Percentiles rank a stretch among this genome's conserved stretches.
These are phyloP conservation scores for Oxytorus armatus DNA, from an alignment of 2,888 invertebrate species.

Conservation along the genomic window DNA sequence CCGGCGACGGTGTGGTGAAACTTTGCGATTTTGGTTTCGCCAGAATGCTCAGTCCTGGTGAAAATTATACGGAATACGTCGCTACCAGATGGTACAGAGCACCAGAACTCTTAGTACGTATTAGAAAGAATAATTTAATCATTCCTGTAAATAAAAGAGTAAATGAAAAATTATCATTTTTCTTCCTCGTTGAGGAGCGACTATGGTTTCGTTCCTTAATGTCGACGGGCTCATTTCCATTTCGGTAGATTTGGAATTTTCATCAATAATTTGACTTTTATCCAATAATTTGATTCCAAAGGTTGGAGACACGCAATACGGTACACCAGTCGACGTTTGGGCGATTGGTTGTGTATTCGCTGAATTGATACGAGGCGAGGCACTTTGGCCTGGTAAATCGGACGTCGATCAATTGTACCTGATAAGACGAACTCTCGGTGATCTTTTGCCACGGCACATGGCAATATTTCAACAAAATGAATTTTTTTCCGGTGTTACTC, in stretches of 20 bases:
- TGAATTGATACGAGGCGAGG: slow-evolving; percentile 94
- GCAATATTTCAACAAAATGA: slow-evolving; percentile 98
- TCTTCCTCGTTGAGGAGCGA: too few relatives aligned
- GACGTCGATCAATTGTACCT: slow-evolving; percentile 99
- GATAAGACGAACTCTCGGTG: slow-evolving; percentile 97
- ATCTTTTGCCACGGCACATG: slow-evolving; percentile 96
- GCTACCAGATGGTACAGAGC: slow-evolving; percentile 99
- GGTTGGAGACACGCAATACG: slow-evolving; percentile 98
- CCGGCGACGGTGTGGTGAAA: slow-evolving; percentile 96
- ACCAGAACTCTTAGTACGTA: slow-evolving; percentile 92
- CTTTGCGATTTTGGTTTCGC: slow-evolving; percentile 99
- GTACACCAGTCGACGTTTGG: slow-evolving; percentile 98
- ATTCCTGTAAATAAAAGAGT: too few relatives aligned
- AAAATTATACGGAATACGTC: slow-evolving; percentile 99
- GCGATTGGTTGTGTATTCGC: slow-evolving; percentile 97
- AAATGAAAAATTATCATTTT: background rate
- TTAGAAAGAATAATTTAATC: background rate
- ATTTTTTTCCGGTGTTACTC: slow-evolving; percentile 95
- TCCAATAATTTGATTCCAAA: too few relatives aligned
- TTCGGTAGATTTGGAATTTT: too few relatives aligned
- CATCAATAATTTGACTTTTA: too few relatives aligned
- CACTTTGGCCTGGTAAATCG: slow-evolving; percentile 99
- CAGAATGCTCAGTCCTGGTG: slow-evolving; percentile 97
- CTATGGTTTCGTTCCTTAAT: too few relatives aligned
- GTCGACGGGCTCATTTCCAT: too few relatives aligned